A percentile compares a stretch with the other conserved stretches of the same genome.
Conservation (phyloP, 2,113 vertebrate genomes). For the Sinocyclocheilus grahami region DNA sequence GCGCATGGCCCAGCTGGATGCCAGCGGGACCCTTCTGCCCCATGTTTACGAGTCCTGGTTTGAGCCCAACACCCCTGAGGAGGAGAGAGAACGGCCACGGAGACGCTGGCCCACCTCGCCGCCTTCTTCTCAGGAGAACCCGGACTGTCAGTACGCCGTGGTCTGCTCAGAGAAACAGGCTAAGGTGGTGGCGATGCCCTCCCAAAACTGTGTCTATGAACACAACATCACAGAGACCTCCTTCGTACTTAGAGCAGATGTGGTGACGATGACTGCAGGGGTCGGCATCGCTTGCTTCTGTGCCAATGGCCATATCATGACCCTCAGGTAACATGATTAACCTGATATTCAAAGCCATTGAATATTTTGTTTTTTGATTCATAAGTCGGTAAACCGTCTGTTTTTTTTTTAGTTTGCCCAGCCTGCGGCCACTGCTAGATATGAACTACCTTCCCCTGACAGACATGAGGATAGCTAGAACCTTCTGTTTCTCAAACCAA, state of each 20-base stretch:
- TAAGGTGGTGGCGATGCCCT: conserved; percentile 92
- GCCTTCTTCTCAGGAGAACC: conserved; percentile 89
- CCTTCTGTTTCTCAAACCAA: conserved; percentile 98
- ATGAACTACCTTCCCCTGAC: conserved; percentile 98
- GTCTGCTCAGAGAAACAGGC: conserved; percentile 98
- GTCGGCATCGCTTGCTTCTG: conserved; percentile 96
- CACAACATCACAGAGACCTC: conserved; percentile 97
- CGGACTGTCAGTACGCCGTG: conserved; percentile 90
- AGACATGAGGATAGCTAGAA: conserved; percentile 99
- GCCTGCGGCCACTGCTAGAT: conserved; percentile 94
- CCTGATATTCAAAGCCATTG: not conserved
- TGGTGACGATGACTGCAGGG: conserved; percentile 85
- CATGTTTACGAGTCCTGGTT: conserved; percentile 89
- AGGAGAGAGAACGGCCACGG: conserved; percentile 83
- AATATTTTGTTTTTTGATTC: not conserved
- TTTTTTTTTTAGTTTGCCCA: conserved; percentile 86
- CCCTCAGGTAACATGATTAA: conserved; percentile 83
- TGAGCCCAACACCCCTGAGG: conserved; percentile 87
- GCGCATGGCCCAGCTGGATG: conserved; percentile 91
- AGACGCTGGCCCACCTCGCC: conserved; percentile 88
- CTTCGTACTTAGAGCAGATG: conserved; percentile 92
- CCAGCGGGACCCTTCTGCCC: conserved; percentile 83
- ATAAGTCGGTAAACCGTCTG: conserved; percentile 29
- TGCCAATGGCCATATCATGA: conserved; percentile 98
- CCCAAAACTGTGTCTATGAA: conserved; percentile 89